These are phyloP conservation scores for Coendou prehensilis DNA, from an alignment of 2,797 vertebrate species.

Conservation along the genomic window DNA sequence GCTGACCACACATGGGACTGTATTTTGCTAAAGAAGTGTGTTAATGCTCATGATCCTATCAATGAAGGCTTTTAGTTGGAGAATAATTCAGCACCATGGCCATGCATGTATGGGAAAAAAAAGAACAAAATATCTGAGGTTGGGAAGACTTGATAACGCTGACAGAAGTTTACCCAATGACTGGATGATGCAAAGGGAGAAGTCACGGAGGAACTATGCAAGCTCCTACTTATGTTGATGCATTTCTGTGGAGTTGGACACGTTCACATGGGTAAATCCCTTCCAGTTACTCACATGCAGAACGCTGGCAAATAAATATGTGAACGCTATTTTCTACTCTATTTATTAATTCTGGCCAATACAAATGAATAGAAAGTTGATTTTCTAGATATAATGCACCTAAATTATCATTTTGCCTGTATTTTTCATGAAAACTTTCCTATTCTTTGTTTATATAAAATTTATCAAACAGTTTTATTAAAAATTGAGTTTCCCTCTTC, in stretches of 20 bases:
- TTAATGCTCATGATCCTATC: neutral
- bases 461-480: conserved; percentile 2
- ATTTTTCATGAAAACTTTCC: conserved; percentile 29
- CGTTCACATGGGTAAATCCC: too few species aligned
- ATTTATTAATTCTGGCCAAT: neutral
- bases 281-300: neutral
- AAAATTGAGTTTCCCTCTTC: neutral
- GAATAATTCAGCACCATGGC: neutral
- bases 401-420: neutral
- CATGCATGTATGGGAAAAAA: neutral
- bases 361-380: neutral
- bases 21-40: neutral
- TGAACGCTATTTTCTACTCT: neutral
- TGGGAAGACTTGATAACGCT: neutral
- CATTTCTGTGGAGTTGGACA: neutral
- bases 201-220: neutral
- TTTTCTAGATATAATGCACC: neutral
- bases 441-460: neutral
- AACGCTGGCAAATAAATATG: neutral
- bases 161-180: neutral
- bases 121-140: neutral
- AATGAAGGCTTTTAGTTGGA: neutral
- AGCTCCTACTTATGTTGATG: fast-evolving
- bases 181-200: neutral
- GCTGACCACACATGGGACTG: neutral